Evolutionary conservation across 2,113 vertebrate genomes (phyloP), one percentile per base, ranked within the genome.

Genomic region (Bostrychus sinensis): DNA sequence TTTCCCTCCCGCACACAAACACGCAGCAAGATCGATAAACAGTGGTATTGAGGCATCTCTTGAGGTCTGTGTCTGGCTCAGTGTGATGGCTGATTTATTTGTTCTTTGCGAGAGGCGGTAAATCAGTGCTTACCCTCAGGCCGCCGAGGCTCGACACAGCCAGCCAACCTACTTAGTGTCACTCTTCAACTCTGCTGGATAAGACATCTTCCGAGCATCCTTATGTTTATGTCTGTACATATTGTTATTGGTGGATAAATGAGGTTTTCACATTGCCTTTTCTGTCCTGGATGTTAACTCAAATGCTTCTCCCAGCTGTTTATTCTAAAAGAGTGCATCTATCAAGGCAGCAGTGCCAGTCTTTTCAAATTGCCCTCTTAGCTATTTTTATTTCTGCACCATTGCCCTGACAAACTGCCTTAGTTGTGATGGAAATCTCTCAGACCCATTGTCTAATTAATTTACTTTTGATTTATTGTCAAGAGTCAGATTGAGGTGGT

Each of bases 21-120:
- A 70, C 57, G 34, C 12, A 16, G 22, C 53, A 34, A 45, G 77
- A 89, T 89, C 86, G 69, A 90, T 89, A 87, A 86, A 89, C 86
- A 83, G 78, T 39, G 58, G 76, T 83, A 88, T 86, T 82, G 86
- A 90, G 86, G 86, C 82, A 86, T 89, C 89, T 89, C 87, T 83
- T 75, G 82, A 88, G 88, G 82, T 89, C 84, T 86, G 69, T 77
- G 86, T 89, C 86, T 86, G 78, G 84, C 80, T 86, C 79, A 45
- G 73, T 77, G 78, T 88, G 88, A 87, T 77, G 83, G 66, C 82
- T 88, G 83, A 88, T 91, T 84, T 89, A 88, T 88, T 86, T 88
- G 80, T 86, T 86, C 68, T 85, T 85, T 78, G 72, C 70, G 60
- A 83, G 75, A 75, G 60, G 54, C 56, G 56, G 80, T 86, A 83